Percentiles rank a stretch among this genome's conserved stretches.
These are phyloP conservation scores for Toxotes jaculatrix DNA, from an alignment of 2,113 vertebrate species.

Conservation along the genomic window DNA sequence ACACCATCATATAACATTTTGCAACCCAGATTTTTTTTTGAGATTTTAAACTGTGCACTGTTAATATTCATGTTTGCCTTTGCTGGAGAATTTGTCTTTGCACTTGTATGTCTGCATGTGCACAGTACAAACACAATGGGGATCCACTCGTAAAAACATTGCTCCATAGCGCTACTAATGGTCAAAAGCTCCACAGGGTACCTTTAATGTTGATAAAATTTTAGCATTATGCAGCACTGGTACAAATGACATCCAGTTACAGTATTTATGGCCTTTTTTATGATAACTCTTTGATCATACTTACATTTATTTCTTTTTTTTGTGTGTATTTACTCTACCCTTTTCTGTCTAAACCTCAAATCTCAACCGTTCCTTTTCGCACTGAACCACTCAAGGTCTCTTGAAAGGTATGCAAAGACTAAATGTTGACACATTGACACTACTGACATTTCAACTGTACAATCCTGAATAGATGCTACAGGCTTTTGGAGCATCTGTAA, in stretches of 20 bases:
- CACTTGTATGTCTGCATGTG: no score
- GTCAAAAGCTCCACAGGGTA: not conserved
- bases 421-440: conserved; percentile 58
- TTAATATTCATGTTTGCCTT: not conserved
- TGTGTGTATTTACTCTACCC: conserved; percentile 66
- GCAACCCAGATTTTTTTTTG: not conserved
- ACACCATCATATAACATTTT: not conserved
- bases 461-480: not conserved
- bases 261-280: conserved; percentile 25
- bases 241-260: conserved; percentile 36
- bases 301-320: conserved; percentile 37
- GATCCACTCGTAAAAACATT: not conserved
- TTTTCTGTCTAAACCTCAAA: conserved; percentile 80
- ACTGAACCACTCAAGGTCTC: conserved; percentile 86
- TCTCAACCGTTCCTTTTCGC: conserved; percentile 79
- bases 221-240: conserved; percentile 15
- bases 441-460: conserved; percentile 27
- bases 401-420: conserved; percentile 87
- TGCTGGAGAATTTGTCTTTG: not conserved
- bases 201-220: not conserved
- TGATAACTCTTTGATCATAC: conserved; percentile 42
- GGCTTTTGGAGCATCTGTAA: not conserved
- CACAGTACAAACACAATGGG: not conserved
- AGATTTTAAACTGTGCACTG: not conserved
- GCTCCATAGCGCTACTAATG: not conserved